Base-by-base conservation (phyloP, 1,140 invertebrate genomes). In the Cheumatopsyche charites region DNA sequence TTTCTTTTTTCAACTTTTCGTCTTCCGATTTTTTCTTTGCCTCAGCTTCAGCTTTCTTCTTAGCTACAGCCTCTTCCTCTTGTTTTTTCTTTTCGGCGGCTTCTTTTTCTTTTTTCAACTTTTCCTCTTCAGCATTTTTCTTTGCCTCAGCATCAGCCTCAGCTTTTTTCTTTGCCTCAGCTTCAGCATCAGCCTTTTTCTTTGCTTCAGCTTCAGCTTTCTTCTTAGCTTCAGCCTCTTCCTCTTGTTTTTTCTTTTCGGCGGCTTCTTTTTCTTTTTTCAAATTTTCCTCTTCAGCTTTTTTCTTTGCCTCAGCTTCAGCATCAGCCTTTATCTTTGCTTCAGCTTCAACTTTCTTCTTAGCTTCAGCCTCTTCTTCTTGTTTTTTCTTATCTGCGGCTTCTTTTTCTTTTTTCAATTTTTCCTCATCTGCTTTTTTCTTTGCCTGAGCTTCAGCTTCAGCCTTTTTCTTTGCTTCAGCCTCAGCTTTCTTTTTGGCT, bases 321-420 rank as follows among this genome's bases (percentile, higher is more conserved):
- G 36, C 13, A 42, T 19, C 41, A 3, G 4, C 25, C 25, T 61
- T 15, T 12, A 17, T 19, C n/a, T 41, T 17, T 19, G 63, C 83
- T 79, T 67, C 78, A 77, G 75, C 66, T 68, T 71, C 74, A 43
- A 73, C 47, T 45, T 68, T 19, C 26, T 73, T 29, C 21, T 41
- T 63, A 71, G 17, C 26, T 75, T 74, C 62, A 12, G 73, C 71
- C 42, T 62, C 25, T 12, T 21, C 49, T 70, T 71, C 71, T 47
- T 73, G 21, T 62, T 47, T 41, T 61, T 65, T 45, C 29, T 67
- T 36, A 55, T 49, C 15, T 62, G 1, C 67, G 15, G 42, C 19
- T 49, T 67, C n/a, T n/a, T n/a, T n/a, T n/a, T n/a, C n/a, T n/a
- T n/a, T n/a, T n/a, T n/a, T n/a, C n/a, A n/a, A n/a, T n/a, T n/a